phyloP scores from a whole-genome alignment of 2,113 vertebrate species.

The Centropus unirufus region DNA sequence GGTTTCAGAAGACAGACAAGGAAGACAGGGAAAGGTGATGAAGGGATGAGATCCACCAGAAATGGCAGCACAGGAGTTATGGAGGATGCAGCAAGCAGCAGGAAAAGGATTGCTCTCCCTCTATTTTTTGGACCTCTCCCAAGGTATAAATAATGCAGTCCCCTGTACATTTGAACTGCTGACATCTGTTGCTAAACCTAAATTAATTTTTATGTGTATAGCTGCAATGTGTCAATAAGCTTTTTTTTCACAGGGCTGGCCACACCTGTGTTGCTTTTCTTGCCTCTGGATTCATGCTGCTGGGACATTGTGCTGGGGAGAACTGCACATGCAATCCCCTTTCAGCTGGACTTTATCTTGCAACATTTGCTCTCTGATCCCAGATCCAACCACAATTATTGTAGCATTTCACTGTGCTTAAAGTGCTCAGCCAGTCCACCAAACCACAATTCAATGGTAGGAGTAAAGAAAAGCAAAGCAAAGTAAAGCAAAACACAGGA shows the following conservation, averaged over 20 bases:
- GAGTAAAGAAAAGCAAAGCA: background rate
- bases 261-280: background rate
- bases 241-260: background rate
- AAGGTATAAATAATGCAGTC: background rate
- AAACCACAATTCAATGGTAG: background rate
- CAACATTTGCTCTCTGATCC: background rate
- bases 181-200: background rate
- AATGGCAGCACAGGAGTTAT: background rate
- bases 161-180: conserved; percentile 6
- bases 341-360: background rate
- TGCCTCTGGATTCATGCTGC: fast-evolving
- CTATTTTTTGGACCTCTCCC: conserved; percentile 11
- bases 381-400: background rate
- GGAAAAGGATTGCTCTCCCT: background rate
- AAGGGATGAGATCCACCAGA: background rate
- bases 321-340: fast-evolving
- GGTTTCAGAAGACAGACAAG: background rate
- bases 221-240: background rate
- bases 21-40: background rate
- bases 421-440: background rate
- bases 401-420: background rate
- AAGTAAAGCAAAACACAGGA: background rate
- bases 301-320: background rate
- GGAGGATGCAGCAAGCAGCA: background rate
- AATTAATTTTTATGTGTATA: background rate